These are phyloP conservation scores for Pseudochaenichthys georgianus DNA, from an alignment of 2,797 vertebrate species.

Conservation along the genomic window DNA sequence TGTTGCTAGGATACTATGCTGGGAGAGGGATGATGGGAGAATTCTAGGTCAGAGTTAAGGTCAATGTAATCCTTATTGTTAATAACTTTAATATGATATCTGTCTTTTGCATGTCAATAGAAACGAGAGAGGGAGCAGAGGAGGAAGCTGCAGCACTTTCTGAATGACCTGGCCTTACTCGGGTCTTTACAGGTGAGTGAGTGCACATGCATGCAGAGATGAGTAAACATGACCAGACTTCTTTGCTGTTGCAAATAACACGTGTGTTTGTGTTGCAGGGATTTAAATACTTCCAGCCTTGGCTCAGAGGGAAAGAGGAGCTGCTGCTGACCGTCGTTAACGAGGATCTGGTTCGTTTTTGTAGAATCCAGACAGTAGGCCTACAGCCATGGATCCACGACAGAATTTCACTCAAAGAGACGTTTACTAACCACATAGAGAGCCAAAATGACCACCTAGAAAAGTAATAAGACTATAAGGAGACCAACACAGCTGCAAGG, in stretches of 20 bases:
- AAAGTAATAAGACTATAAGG: too few relatives aligned
- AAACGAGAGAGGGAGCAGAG: conserved; percentile 82
- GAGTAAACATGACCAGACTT: not conserved
- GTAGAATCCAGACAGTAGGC: not conserved
- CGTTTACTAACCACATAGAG: too few relatives aligned
- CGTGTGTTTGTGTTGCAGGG: conserved; percentile 68
- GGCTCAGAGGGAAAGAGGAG: conserved; percentile 88
- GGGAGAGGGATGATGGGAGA: conserved; percentile 31
- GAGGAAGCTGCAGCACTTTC: conserved; percentile 83
- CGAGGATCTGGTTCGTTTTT: conserved; percentile 83
- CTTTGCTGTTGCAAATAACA: not conserved
- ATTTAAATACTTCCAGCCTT: conserved; percentile 89
- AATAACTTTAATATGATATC: not conserved
- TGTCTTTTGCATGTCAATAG: conserved; percentile 28
- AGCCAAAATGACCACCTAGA: too few relatives aligned
- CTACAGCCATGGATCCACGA: too few relatives aligned
- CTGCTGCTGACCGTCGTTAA: conserved; percentile 87
- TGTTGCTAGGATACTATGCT: conserved; percentile 77
- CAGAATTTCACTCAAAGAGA: too few relatives aligned
- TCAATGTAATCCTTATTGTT: not conserved
- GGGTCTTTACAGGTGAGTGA: conserved; percentile 84
- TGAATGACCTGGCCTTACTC: conserved; percentile 81
- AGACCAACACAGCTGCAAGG: too few relatives aligned
- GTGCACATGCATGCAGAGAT: not conserved
- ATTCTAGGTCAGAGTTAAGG: not conserved